Conservation (phyloP, 2,888 invertebrate species). For the Trachelus iudaicus region DNA sequence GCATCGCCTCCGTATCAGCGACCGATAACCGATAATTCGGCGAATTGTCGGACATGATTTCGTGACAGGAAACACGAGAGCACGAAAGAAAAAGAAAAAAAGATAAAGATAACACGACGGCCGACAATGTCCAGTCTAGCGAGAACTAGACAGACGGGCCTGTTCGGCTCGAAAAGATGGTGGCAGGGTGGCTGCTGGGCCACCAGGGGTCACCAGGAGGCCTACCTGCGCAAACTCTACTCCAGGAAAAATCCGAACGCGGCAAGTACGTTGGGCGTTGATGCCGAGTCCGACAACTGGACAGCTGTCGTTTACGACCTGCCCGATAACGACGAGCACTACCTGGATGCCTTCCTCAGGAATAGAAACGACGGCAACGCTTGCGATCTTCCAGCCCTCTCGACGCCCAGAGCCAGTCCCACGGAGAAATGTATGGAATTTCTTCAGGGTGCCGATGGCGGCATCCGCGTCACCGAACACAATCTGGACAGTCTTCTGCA, state of each 20-base stretch:
- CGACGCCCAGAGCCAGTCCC: conserved; percentile 55
- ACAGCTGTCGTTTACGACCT: conserved; percentile 41
- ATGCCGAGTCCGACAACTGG: conserved; percentile 17
- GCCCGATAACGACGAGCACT: conserved; percentile 51
- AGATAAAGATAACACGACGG: not conserved
- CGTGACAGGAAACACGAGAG: not conserved
- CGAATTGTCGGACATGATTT: not conserved
- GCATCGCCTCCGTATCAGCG: not conserved
- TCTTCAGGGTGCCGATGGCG: conserved; percentile 40
- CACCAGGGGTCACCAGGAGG: conserved; percentile 61
- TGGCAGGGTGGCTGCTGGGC: conserved; percentile 64
- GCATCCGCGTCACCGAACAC: conserved; percentile 38
- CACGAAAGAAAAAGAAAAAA: no score
- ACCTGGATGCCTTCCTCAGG: conserved; percentile 55
- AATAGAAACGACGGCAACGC: conserved; percentile 34
- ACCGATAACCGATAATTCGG: not conserved
- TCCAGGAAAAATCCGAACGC: conserved; percentile 46
- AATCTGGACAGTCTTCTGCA: conserved; percentile 47
- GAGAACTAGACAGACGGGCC: conserved; percentile 52
- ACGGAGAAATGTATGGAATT: conserved; percentile 63
- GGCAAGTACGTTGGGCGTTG: conserved; percentile 25
- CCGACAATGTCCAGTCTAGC: conserved; percentile 57
- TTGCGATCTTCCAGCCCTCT: conserved; percentile 37
- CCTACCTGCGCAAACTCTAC: conserved; percentile 60
- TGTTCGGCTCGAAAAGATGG: conserved; percentile 61